Evolutionary conservation across 2,797 vertebrate genomes (phyloP).

Genomic region (Intellagama lesueurii): DNA sequence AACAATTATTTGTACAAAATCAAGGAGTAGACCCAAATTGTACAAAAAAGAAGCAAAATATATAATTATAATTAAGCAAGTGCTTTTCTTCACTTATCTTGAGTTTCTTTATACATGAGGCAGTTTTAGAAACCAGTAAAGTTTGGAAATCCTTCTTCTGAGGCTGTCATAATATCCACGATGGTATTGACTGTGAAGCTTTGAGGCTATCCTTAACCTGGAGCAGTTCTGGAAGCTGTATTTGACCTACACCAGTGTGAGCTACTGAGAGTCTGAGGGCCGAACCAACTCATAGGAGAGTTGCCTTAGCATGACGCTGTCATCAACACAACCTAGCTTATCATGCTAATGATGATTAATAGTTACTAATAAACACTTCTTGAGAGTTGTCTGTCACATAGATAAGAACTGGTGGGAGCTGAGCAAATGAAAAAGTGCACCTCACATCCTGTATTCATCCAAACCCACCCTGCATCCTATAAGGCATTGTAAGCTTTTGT

Average conservation of each 20-base stretch:
- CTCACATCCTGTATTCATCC: not conserved
- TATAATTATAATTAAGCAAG: not conserved
- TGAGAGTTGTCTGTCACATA: not conserved
- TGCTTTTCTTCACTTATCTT: not conserved
- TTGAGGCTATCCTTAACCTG: not conserved
- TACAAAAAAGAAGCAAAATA: not conserved
- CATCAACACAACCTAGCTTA: not conserved
- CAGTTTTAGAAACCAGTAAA: not conserved
- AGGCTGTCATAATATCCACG: not conserved
- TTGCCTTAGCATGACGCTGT: not conserved
- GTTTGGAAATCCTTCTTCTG: not conserved
- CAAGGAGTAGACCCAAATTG: not conserved
- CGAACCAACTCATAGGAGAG: not conserved
- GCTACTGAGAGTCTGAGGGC: not conserved
- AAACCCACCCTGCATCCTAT: not conserved
- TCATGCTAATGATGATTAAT: not conserved
- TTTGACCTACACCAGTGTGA: not conserved
- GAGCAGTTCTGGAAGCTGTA: not conserved
- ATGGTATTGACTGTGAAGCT: not conserved
- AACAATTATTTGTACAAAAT: not conserved
- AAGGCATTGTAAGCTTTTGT: not conserved
- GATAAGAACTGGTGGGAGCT: not conserved
- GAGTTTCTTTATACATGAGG: not conserved
- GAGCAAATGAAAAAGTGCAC: not conserved
- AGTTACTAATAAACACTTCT: not conserved